phyloP scores from a whole-genome alignment of 2,888 invertebrate genomes.

The Pristionchus exspectatus region DNA sequence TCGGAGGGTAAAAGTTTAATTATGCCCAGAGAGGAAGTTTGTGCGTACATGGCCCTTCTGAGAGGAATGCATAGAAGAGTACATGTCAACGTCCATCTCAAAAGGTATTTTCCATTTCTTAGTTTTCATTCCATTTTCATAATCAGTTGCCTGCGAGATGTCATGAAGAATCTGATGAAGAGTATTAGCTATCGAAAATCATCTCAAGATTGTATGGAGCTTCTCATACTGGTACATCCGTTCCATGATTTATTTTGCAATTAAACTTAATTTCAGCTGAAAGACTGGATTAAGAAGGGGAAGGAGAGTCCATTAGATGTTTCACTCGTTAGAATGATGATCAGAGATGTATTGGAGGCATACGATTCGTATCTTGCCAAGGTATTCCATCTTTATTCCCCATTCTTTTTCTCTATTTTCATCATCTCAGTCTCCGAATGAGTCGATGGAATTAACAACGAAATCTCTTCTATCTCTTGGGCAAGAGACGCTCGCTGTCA shows the following conservation, averaged over 20 bases:
- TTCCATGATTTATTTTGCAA: neutral
- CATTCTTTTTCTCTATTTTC: neutral
- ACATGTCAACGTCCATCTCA: neutral
- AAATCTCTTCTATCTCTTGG: neutral
- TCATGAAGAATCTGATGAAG: neutral
- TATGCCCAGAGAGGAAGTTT: slow-evolving; percentile 12
- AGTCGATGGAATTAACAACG: neutral
- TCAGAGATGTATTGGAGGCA: slow-evolving; percentile 18
- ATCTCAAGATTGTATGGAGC: neutral
- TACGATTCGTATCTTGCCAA: slow-evolving; percentile 16
- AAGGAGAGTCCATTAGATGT: neutral
- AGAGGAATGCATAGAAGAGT: neutral
- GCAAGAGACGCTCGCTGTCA: neutral
- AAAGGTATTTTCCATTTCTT: neutral
- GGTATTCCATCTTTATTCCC: neutral
- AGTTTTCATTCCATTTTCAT: neutral
- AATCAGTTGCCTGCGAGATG: slow-evolving; percentile 19
- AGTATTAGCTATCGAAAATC: slow-evolving; percentile 35
- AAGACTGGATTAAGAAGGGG: neutral
- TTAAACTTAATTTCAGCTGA: neutral
- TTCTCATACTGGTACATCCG: slow-evolving; percentile 11
- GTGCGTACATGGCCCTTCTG: neutral
- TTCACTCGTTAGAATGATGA: neutral
- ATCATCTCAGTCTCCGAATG: neutral
- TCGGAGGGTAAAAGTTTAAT: neutral